Evolutionary conservation across 2,113 vertebrate genomes (phyloP).

Genomic region (Accipiter cooperii): DNA sequence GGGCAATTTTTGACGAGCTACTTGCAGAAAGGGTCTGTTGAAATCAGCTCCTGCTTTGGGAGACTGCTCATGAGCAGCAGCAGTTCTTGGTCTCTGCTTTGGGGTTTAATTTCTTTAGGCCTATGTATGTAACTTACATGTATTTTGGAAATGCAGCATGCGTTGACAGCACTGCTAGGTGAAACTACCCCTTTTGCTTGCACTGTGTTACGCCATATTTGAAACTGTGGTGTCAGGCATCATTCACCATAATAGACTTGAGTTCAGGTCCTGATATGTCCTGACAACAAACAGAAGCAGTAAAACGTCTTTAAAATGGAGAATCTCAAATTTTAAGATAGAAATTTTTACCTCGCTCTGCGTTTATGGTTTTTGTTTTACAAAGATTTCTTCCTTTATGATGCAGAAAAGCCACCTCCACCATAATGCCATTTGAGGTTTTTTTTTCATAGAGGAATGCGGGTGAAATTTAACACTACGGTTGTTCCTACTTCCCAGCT

Average conservation of each 20-base stretch:
- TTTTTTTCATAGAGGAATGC: not conserved
- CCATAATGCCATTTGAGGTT: not conserved
- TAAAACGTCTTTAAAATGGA: not conserved
- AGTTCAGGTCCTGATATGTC: not conserved
- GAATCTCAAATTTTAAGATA: not conserved
- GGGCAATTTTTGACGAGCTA: not conserved
- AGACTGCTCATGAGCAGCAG: not conserved
- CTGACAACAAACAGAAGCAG: not conserved
- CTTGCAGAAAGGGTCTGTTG: not conserved
- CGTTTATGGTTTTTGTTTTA: not conserved
- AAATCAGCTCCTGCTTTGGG: not conserved
- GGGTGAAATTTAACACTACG: not conserved
- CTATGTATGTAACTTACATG: not conserved
- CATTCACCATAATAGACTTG: not conserved
- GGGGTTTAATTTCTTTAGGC: not conserved
- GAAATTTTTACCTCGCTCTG: not conserved
- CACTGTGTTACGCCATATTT: rapidly evolving
- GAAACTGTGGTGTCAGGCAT: not conserved
- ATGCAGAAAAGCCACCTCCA: not conserved
- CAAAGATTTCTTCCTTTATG: not conserved
- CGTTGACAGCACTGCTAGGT: not conserved
- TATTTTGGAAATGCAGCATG: not conserved
- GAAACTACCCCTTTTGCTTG: not conserved
- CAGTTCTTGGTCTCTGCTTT: not conserved
- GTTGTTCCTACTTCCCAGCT: not conserved